phyloP scores from a whole-genome alignment of 2,113 vertebrate species.

The Todiramphus chloris region DNA sequence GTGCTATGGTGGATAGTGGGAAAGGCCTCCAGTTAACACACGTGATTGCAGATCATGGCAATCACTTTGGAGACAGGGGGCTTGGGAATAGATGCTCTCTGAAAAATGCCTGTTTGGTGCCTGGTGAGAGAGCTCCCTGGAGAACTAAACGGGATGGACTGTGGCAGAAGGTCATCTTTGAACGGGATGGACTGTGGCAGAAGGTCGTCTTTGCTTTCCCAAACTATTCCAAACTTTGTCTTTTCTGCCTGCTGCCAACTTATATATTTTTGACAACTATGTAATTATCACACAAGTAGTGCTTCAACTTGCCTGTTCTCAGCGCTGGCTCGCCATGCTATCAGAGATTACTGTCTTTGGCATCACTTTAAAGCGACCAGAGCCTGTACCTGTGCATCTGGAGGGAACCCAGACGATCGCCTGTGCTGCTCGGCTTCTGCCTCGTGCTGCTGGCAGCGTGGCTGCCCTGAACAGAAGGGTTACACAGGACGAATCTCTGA shows the following conservation, averaged over 20 bases:
- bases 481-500: background rate
- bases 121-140: background rate
- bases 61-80: background rate
- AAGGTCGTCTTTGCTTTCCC: background rate
- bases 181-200: background rate
- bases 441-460: fast-evolving
- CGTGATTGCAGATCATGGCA: fast-evolving
- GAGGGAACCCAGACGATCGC: background rate
- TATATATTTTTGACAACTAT: background rate
- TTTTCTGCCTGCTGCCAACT: background rate
- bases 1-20: background rate
- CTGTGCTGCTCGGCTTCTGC: background rate
- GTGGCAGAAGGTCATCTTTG: background rate
- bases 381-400: constrained; percentile 3
- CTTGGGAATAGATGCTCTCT: background rate
- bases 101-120: background rate
- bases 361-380: constrained; percentile 15
- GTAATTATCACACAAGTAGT: background rate
- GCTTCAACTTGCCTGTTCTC: constrained; percentile 44
- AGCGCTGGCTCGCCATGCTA: background rate
- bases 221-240: background rate
- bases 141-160: background rate
- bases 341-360: constrained; percentile 45
- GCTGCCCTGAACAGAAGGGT: background rate
- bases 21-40: background rate